Base-by-base conservation (phyloP, 1,140 invertebrate genomes). In the Ooceraea biroi region DNA sequence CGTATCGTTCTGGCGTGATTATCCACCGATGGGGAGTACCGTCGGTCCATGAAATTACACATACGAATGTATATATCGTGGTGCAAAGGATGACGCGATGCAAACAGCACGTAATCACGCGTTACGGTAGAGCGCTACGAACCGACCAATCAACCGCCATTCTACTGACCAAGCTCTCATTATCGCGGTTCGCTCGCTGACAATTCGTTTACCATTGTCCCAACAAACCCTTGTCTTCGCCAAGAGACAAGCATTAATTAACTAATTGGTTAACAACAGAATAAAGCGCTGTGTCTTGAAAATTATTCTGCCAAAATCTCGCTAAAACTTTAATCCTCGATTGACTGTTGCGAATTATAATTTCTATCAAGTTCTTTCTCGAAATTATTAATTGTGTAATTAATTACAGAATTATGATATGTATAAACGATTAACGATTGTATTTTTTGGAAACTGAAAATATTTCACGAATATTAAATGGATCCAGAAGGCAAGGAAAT, bases 21-120 rank as follows among this genome's bases (percentile, higher is more conserved):
- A 68, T 69, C 77, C 36, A 11, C 46, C 41, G 68, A 72, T 36
- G 68, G 46, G 30, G 48, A 46, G 69, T 72, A 7, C 55, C 12
- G 27, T 72, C 44, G 30, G 3, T 2, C 19, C 12, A 50, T 25
- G 55, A 57, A 82, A 82, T 82, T 72, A 46, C 68, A 12, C 48
- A 55, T 48, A 36, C 25, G 19, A 17, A 46, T 27, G 17, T 46
- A 52, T 36, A 57, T 30, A 17, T 55, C 41, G 25, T 4, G 55
- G 30, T 48, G 44, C 65, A 58, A 82, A 48, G 52, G 74, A 30
- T 41, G 78, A 82, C 57, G 50, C 68, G 78, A 50, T 60, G 78
- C 60, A 82, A 72, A 82, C 68, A 82, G 41, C 66, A 36, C 19
- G 78, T 82, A 82, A 82, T 82, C 68, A 82, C 55, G 66, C 66